Conservation (phyloP, 2,888 invertebrate genomes). For the Crocallis elinguaria region DNA sequence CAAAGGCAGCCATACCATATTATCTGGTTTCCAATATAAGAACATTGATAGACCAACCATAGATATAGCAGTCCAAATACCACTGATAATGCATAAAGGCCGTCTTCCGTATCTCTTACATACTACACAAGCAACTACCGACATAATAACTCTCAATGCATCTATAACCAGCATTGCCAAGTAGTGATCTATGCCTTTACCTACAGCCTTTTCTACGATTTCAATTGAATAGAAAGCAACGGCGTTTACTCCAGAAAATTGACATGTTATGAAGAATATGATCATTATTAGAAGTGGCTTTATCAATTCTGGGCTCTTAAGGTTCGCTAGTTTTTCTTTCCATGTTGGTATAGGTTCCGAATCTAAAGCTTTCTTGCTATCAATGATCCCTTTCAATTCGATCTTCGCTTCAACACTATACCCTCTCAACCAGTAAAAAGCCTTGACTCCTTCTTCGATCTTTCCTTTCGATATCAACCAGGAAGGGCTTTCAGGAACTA, state of each 20-base stretch:
- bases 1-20: slow-evolving; percentile 80
- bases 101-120: slow-evolving; percentile 86
- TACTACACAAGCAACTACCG: slow-evolving; percentile 86
- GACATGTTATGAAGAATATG: slow-evolving; percentile 87
- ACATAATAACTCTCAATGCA: slow-evolving; percentile 85
- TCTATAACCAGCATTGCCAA: slow-evolving; percentile 88
- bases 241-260: slow-evolving; percentile 89
- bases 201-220: slow-evolving; percentile 85
- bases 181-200: slow-evolving; percentile 86
- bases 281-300: slow-evolving; percentile 86
- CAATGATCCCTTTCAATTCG: slow-evolving; percentile 79
- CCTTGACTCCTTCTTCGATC: slow-evolving; percentile 82
- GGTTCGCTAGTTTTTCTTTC: slow-evolving; percentile 61
- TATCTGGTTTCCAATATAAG: slow-evolving; percentile 66
- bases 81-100: slow-evolving; percentile 87
- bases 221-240: slow-evolving; percentile 89
- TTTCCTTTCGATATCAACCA: slow-evolving; percentile 87
- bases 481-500: slow-evolving; percentile 88
- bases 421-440: slow-evolving; percentile 86
- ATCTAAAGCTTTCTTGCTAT: slow-evolving; percentile 65
- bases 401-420: slow-evolving; percentile 74
- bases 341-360: slow-evolving; percentile 59
- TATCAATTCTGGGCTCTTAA: slow-evolving; percentile 79
- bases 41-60: slow-evolving; percentile 84
- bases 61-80: slow-evolving; percentile 85